These are phyloP conservation scores for Tinamus guttatus DNA, from an alignment of 2,113 vertebrate genomes.

Conservation along the genomic window DNA sequence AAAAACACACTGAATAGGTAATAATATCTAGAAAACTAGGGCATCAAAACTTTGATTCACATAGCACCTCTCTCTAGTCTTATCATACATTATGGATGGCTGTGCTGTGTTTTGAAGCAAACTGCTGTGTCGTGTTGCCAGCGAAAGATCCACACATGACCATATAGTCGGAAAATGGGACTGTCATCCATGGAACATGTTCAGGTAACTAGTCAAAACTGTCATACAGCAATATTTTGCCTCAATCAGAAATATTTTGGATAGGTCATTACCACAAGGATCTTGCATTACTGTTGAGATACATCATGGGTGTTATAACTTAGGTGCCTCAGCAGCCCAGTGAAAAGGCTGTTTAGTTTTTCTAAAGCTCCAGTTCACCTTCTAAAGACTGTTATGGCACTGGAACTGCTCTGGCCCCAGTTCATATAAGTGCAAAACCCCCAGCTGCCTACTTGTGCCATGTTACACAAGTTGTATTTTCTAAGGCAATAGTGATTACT, in stretches of 20 bases:
- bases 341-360: neutral
- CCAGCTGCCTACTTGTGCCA: neutral
- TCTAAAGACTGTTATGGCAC: neutral
- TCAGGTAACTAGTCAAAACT: conserved; percentile 13
- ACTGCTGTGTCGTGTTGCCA: conserved; percentile 36
- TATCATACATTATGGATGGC: conserved; percentile 50
- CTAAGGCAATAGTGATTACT: conserved; percentile 26
- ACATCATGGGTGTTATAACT: neutral
- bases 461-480: conserved; percentile 5
- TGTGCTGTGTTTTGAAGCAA: conserved; percentile 54
- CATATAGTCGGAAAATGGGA: neutral
- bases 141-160: neutral
- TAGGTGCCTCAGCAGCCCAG: neutral
- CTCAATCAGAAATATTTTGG: neutral
- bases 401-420: neutral
- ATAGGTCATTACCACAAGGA: neutral
- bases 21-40: conserved; percentile 61
- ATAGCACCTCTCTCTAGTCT: neutral
- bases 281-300: neutral
- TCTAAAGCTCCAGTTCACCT: neutral
- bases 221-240: neutral
- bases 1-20: conserved; percentile 39
- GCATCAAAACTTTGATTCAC: conserved; percentile 61
- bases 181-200: neutral
- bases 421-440: neutral